phyloP scores from a whole-genome alignment of 2,113 vertebrate genomes.

The Ascaphus truei region DNA sequence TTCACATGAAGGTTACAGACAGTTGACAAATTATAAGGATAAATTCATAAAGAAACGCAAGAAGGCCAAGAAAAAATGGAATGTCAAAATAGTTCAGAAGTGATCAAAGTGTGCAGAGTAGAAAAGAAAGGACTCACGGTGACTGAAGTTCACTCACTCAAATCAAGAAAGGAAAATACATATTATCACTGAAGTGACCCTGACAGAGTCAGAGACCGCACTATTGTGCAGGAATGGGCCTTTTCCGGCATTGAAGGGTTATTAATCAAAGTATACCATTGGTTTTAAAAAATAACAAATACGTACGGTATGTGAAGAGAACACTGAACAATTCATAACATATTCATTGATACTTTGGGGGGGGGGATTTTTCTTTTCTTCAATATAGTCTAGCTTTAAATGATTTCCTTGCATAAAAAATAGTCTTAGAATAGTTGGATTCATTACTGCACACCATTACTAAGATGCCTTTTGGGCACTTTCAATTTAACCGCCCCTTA shows the following conservation, averaged over 20 bases:
- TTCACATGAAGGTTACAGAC: neutral
- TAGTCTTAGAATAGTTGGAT: neutral
- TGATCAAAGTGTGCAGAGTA: constrained; percentile 10
- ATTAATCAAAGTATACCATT: neutral
- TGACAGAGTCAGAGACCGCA: neutral
- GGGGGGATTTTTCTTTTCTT: no score
- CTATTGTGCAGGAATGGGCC: neutral
- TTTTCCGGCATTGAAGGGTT: neutral
- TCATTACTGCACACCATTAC: neutral
- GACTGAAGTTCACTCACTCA: constrained; percentile 1
- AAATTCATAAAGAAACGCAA: constrained; percentile 13
- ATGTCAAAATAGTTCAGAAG: neutral
- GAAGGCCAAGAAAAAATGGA: neutral
- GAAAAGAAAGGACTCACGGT: neutral
- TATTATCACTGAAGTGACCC: neutral
- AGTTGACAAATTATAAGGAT: constrained; percentile 8
- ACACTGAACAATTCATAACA: neutral
- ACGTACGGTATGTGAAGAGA: neutral
- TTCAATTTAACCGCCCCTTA: neutral
- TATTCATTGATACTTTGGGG: no score
- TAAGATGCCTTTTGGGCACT: neutral
- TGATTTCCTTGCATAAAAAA: neutral
- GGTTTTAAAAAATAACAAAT: neutral
- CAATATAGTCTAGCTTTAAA: neutral
- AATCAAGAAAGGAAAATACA: neutral